A percentile compares a stretch with the other conserved stretches of the same genome.
Evolutionary conservation across 2,888 invertebrate species (phyloP).

Genomic region (Callyntrura guangdongensis): DNA sequence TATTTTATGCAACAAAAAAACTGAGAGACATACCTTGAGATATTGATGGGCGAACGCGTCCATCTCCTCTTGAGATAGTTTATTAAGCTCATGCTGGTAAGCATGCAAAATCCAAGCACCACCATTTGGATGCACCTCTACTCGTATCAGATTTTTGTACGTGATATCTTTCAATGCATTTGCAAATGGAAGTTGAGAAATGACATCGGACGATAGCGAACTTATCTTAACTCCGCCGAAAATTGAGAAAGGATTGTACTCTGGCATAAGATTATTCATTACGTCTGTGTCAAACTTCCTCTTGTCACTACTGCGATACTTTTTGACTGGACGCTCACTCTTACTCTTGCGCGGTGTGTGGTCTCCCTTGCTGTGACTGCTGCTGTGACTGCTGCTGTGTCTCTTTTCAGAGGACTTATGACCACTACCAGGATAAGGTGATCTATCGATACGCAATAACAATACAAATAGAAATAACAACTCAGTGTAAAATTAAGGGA

Average conservation of each 20-base stretch:
- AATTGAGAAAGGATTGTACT: conserved; percentile 76
- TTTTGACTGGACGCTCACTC: conserved; percentile 68
- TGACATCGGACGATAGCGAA: conserved; percentile 69
- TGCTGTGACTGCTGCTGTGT: conserved; percentile 34
- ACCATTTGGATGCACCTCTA: conserved; percentile 98
- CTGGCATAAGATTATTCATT: conserved; percentile 68
- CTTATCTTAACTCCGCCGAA: conserved; percentile 72
- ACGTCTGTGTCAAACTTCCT: conserved; percentile 69
- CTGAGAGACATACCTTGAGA: conserved; percentile 91
- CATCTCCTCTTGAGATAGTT: conserved; percentile 88
- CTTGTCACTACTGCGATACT: conserved; percentile 72
- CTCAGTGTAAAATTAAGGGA: neutral
- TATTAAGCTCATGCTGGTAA: conserved; percentile 95
- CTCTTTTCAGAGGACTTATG: conserved; percentile 62
- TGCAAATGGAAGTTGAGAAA: conserved; percentile 76
- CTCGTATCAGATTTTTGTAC: conserved; percentile 91
- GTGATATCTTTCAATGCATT: conserved; percentile 87
- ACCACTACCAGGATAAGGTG: conserved; percentile 51
- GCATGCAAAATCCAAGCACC: conserved; percentile 96
- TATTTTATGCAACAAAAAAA: neutral
- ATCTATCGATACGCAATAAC: conserved; percentile 13
- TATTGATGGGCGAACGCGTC: conserved; percentile 94
- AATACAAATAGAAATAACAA: neutral
- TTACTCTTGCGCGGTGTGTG: conserved; percentile 60
- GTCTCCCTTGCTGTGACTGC: conserved; percentile 68